These are phyloP conservation scores for Zaprionus africanus DNA, from an alignment of 1,140 invertebrate genomes.

Conservation along the genomic window DNA sequence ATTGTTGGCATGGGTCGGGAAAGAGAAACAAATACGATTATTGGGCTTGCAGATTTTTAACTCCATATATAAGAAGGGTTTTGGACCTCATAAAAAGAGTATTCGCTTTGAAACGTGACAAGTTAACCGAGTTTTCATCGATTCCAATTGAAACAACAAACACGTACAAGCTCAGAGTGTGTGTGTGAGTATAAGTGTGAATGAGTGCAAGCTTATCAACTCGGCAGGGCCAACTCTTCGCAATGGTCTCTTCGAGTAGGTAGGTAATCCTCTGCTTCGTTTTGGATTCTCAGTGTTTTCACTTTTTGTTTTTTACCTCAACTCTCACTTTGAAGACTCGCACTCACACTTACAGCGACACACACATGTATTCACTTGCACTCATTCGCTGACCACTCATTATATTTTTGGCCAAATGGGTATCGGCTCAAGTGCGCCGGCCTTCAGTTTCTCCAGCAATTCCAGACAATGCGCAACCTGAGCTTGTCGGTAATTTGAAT, in stretches of 20 bases:
- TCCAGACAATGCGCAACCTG: conserved; percentile 44
- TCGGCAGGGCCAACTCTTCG: conserved; percentile 19
- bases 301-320: conserved; percentile 65
- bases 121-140: conserved; percentile 59
- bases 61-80: conserved; percentile 23
- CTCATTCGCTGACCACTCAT: conserved; percentile 42
- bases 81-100: conserved; percentile 52
- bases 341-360: conserved; percentile 26
- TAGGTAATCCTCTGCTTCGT: conserved; percentile 39
- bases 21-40: conserved; percentile 10
- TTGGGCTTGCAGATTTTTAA: not conserved
- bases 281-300: conserved; percentile 66
- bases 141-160: conserved; percentile 47
- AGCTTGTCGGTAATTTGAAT: conserved; percentile 19
- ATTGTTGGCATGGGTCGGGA: conserved; percentile 39
- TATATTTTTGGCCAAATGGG: conserved; percentile 66
- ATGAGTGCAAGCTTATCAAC: conserved; percentile 11
- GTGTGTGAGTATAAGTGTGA: conserved; percentile 44
- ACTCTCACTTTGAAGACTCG: conserved; percentile 70
- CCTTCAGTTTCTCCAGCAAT: conserved; percentile 70
- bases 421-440: conserved; percentile 54
- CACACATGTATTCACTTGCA: conserved; percentile 19
- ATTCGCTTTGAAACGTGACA: conserved; percentile 60
- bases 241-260: conserved; percentile 23
- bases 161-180: conserved; percentile 50